Conservation (phyloP, 2,888 invertebrate species). For the Phaonia tiefii region DNA sequence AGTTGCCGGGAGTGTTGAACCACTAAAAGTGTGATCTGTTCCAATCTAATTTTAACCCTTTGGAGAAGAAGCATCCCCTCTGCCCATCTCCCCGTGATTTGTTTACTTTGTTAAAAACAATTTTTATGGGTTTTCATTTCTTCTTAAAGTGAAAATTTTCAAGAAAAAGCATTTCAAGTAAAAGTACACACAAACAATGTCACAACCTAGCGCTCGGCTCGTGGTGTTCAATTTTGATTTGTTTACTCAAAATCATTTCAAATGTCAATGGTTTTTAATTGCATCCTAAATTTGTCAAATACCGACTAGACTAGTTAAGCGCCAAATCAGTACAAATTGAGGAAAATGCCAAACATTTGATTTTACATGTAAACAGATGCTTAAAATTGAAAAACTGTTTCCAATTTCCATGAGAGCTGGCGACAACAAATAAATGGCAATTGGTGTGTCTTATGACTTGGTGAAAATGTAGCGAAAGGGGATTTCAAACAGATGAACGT, state of each 20-base stretch:
- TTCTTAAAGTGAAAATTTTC: constrained; percentile 8
- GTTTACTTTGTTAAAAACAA: constrained; percentile 48
- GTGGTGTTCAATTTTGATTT: constrained; percentile 4
- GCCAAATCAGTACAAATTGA: constrained; percentile 21
- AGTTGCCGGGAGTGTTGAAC: constrained; percentile 38
- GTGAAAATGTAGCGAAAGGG: background rate
- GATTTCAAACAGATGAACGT: background rate
- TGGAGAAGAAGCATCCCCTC: background rate
- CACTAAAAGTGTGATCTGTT: constrained; percentile 57
- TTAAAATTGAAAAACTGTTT: constrained; percentile 24
- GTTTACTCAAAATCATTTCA: constrained; percentile 65
- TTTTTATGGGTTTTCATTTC: constrained; percentile 37
- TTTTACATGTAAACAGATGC: constrained; percentile 44
- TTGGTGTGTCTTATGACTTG: constrained; percentile 13
- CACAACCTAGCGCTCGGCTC: constrained; percentile 21
- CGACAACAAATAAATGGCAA: constrained; percentile 27
- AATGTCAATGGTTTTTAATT: constrained; percentile 65
- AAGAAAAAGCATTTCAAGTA: constrained; percentile 21
- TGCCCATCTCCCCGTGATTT: background rate
- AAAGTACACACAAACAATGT: constrained; percentile 37
- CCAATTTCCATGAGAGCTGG: background rate
- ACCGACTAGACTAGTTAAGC: constrained; percentile 29
- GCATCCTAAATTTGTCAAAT: constrained; percentile 65
- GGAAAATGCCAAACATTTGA: background rate
- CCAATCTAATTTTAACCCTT: constrained; percentile 57